These are phyloP conservation scores for Drosophila stalkeri DNA, from an alignment of 2,888 invertebrate species.

Conservation along the genomic window DNA sequence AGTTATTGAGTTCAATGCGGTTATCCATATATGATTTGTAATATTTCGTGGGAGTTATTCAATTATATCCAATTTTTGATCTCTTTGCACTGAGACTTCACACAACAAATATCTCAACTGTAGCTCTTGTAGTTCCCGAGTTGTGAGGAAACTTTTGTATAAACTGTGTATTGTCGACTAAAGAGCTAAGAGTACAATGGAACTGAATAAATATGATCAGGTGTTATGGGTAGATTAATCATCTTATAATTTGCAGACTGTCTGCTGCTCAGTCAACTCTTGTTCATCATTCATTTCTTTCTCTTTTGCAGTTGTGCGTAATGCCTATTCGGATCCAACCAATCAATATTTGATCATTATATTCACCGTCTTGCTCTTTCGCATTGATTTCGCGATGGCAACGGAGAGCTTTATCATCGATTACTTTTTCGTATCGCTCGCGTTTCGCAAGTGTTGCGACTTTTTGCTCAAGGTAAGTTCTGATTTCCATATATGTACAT, in stretches of 20 bases:
- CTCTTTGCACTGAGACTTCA: background rate
- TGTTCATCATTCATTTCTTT: background rate
- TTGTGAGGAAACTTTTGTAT: background rate
- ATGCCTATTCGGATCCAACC: constrained; percentile 95
- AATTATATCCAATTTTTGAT: background rate
- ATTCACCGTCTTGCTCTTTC: constrained; percentile 95
- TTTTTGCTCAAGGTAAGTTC: constrained; percentile 92
- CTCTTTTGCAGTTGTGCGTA: constrained; percentile 89
- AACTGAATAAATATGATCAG: background rate
- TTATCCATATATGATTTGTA: background rate
- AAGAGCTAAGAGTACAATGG: background rate
- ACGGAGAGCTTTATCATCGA: constrained; percentile 96
- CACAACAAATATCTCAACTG: background rate
- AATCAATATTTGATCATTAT: constrained; percentile 96
- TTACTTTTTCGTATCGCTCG: constrained; percentile 95
- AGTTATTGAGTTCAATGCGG: background rate
- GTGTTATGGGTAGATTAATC: background rate
- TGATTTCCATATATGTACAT: background rate
- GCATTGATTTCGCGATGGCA: constrained; percentile 91
- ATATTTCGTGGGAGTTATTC: background rate
- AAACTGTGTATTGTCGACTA: background rate
- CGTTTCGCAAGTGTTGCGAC: constrained; percentile 96
- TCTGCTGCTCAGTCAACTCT: background rate
- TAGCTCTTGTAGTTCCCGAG: background rate
- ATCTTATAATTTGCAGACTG: background rate